phyloP scores from a whole-genome alignment of 2,113 vertebrate species.

The Phylloscopus trochiloides region DNA sequence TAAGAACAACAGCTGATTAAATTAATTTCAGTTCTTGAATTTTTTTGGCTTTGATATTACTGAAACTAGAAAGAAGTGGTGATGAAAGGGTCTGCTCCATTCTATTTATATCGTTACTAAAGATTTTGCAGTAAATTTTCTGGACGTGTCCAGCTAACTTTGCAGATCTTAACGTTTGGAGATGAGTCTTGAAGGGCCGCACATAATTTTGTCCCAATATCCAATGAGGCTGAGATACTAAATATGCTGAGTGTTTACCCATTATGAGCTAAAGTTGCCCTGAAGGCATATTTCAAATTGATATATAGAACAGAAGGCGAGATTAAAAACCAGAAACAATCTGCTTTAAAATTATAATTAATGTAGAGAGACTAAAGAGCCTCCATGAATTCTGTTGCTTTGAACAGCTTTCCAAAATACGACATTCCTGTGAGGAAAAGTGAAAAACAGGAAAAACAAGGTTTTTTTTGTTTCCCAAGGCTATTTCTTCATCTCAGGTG shows the following conservation, averaged over 20 bases:
- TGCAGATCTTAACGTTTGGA: background rate
- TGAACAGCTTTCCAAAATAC: background rate
- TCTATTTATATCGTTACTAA: background rate
- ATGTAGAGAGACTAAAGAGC: background rate
- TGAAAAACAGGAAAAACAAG: background rate
- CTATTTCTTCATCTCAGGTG: accelerated
- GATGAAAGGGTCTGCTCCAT: background rate
- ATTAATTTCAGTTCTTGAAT: background rate
- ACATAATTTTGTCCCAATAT: background rate
- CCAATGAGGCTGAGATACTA: background rate
- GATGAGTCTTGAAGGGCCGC: background rate
- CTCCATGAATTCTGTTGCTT: background rate
- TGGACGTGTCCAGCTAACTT: background rate
- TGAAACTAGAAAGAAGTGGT: background rate
- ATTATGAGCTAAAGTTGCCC: background rate
- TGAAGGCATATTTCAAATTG: conserved; percentile 14
- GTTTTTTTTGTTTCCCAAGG: background rate
- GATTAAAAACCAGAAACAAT: background rate
- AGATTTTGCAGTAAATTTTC: background rate
- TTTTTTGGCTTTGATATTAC: background rate
- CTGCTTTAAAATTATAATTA: conserved; percentile 18
- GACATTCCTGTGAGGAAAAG: background rate
- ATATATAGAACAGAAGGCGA: background rate
- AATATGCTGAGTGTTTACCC: background rate
- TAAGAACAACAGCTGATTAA: background rate